A percentile compares a stretch with the other conserved stretches of the same genome.
These are phyloP conservation scores for Heliconius charithonia DNA, from an alignment of 2,888 invertebrate species.

Conservation along the genomic window DNA sequence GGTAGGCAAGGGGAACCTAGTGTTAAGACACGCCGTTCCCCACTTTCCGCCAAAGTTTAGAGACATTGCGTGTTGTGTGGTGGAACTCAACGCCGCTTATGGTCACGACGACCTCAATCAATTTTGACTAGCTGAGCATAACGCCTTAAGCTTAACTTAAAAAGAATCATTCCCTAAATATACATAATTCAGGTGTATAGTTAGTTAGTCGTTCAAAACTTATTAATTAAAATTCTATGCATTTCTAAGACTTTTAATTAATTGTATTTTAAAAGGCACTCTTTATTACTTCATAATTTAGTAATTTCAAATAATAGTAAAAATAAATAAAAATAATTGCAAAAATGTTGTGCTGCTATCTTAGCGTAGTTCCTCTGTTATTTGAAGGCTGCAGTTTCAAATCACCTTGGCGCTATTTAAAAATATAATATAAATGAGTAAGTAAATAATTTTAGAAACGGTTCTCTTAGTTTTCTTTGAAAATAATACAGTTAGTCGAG, in stretches of 20 bases:
- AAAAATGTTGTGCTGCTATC: neutral
- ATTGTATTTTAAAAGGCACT: neutral
- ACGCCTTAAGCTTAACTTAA: neutral
- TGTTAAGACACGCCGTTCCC: neutral
- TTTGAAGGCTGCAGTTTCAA: neutral
- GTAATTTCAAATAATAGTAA: neutral
- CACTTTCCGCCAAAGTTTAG: neutral
- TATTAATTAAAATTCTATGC: neutral
- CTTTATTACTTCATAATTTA: neutral
- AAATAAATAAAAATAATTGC: neutral
- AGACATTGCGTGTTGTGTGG: no score
- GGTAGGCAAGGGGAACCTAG: neutral
- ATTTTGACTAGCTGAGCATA: neutral
- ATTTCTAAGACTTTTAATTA: neutral
- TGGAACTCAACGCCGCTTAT: no score
- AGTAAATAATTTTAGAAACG: neutral
- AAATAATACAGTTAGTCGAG: no score
- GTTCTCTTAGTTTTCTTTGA: no score
- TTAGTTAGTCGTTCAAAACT: neutral
- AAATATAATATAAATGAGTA: neutral
- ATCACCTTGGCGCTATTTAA: neutral
- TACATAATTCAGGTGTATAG: neutral
- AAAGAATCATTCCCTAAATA: neutral
- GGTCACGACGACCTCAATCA: no score
- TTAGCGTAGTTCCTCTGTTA: conserved; percentile 2